Evolutionary conservation across 2,888 invertebrate species (phyloP), one percentile per base, ranked within the genome.

Genomic region (Allacma fusca): DNA sequence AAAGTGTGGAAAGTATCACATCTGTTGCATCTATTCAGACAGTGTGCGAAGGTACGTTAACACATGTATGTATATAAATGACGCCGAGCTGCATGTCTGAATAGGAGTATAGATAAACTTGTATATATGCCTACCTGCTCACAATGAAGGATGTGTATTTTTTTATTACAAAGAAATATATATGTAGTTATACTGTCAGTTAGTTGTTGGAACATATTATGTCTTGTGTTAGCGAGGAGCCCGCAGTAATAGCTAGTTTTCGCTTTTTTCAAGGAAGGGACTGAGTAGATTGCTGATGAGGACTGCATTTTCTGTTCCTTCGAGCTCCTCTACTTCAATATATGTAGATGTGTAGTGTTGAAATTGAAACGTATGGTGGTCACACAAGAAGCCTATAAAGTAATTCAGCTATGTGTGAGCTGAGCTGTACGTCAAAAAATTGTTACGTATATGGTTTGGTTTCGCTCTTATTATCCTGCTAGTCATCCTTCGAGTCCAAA

Each of bases 1-100:
- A 69, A 69, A 69, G 69, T 69, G 70, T 70, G 50, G 70, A 70
- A 44, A 70, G 70, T 70, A 70, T 70, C 70, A 50, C 70, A 70
- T 69, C 70, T 70, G 44, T 70, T 70, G 70, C 44, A 44, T 70
- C 44, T 50, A 70, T 70, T 70, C 24, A 70, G 50, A 26, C 28
- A 44, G 69, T 70, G 24, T 70, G 50, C 70, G 19, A 43, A 69
- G 69, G 44, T 69, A 69, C 43, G 69, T 70, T 68, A 68, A 50
- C 70, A 50, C 26, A 44, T 0, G 34, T 69, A 43, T 69, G 34
- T 34, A 40, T 40, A 43, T n/a, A n/a, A n/a, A 28, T 28, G 5
- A 7, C 7, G 65, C 16, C 13, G 65, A 65, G 19, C 26, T 24
- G 2, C 4, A 19, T 65, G 62, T 34, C 9, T 34, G 5, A 1